Percentiles rank a stretch among this genome's conserved stretches.
Conservation (phyloP, 2,888 invertebrate species). For the Sarcophaga variegata region DNA sequence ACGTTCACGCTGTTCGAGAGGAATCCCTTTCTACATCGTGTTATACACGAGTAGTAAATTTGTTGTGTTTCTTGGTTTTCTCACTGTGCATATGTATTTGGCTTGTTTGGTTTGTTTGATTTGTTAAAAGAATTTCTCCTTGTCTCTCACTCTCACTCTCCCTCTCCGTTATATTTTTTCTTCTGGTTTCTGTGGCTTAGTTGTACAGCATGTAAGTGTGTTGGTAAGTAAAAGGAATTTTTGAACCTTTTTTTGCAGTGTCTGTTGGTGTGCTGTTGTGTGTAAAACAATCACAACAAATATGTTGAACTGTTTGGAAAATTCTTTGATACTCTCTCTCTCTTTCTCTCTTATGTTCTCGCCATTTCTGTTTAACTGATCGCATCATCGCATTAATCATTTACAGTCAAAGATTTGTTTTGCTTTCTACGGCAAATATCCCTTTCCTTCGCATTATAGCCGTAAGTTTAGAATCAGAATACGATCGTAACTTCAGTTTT, state of each 20-base stretch:
- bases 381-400: constrained; percentile 71
- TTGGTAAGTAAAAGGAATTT: neutral
- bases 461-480: no score
- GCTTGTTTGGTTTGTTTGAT: no score
- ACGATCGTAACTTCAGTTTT: no score
- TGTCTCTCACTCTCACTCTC: no score
- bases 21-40: no score
- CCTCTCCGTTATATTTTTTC: neutral
- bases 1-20: no score
- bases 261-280: constrained; percentile 6
- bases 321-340: constrained; percentile 46
- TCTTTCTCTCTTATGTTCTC: neutral
- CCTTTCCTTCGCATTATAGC: no score
- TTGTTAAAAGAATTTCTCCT: neutral
- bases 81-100: no score
- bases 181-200: constrained; percentile 26
- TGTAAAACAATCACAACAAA: constrained; percentile 63
- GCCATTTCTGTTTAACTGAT: constrained; percentile 44
- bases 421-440: neutral
- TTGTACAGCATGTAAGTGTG: neutral
- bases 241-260: neutral
- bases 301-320: constrained; percentile 63
- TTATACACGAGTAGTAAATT: no score
- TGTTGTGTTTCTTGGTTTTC: no score
- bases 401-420: constrained; percentile 68